Evolutionary conservation across 2,888 invertebrate genomes (phyloP), one percentile per base, ranked within the genome.

Genomic region (Heliconius aoede): DNA sequence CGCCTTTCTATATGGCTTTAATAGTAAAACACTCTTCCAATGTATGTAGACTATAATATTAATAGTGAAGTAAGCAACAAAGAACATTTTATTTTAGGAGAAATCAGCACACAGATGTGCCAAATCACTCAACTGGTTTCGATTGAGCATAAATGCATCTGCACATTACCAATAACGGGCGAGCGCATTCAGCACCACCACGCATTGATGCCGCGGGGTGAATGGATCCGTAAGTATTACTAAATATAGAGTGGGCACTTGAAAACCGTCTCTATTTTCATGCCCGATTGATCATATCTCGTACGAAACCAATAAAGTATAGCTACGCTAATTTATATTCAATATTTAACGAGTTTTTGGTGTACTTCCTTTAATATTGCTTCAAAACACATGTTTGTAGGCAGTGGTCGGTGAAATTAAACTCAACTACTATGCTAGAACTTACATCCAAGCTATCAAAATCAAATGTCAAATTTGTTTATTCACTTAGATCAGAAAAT

Each of bases 221-320:
- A 92, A 93, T 84, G 90, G 82, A 89, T 86, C 90, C 88, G 89
- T 93, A 78, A 79, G 77, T 73, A 68, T 65, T 73, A 51, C 72
- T 86, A 87, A 91, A 92, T 91, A 91, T 91, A 90, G 92, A 92
- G 90, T 89, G 87, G 86, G 85, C 84, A 84, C 87, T 84, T 83
- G 77, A 81, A 78, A 69, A 73, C 72, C 76, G 77, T 21, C 65
- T 46, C 76, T 76, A 71, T 67, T 64, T 32, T 58, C 28, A 46
- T 58, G 67, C 28, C 36, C 55, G 73, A 1, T 72, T 64, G 60
- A 72, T 65, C 21, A 26, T 74, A 78, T 75, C 65, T 75, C 62
- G 61, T 40, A 28, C 60, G 72, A 68, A 40, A 30, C 9, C 51
- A 58, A 58, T 67, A 40, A 13, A 64, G 51, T 69, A 15, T 55